A percentile compares a stretch with the other conserved stretches of the same genome.
Evolutionary conservation across 2,797 vertebrate genomes (phyloP).

Genomic region (Enteromius thamalakanensis): DNA sequence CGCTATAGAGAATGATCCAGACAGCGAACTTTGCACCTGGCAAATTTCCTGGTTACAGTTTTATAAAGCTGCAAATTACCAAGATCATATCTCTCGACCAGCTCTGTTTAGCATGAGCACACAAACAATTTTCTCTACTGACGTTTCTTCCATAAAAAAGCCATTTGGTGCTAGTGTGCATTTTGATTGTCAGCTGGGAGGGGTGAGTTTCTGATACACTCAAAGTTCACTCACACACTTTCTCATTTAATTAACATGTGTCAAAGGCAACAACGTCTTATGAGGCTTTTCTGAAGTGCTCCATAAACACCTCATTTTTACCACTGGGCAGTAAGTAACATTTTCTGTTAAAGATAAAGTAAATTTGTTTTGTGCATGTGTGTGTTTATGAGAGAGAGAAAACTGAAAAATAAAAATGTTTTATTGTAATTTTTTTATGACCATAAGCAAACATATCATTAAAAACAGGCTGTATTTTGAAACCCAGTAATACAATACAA

Average conservation of each 20-base stretch:
- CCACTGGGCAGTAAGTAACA: conserved; percentile 2
- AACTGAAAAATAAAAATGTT: neutral
- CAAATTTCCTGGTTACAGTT: conserved; percentile 35
- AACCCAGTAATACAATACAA: neutral
- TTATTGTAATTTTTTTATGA: neutral
- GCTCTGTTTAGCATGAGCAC: neutral
- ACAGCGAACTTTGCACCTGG: neutral
- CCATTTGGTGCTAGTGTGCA: neutral
- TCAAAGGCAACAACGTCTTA: neutral
- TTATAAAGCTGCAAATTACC: neutral
- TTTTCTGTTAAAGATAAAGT: neutral
- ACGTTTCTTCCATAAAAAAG: neutral
- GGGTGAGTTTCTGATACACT: neutral
- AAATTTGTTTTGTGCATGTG: neutral
- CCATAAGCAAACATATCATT: neutral
- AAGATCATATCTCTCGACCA: neutral
- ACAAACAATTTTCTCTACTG: neutral
- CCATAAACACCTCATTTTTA: neutral
- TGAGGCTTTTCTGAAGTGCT: neutral
- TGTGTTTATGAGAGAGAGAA: neutral
- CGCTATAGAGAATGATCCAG: neutral
- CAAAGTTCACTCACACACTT: neutral
- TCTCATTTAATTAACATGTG: neutral
- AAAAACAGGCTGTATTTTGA: neutral
- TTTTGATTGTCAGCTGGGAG: conserved; percentile 16